phyloP scores from a whole-genome alignment of 2,113 vertebrate genomes.

The Elephantulus edwardii region DNA sequence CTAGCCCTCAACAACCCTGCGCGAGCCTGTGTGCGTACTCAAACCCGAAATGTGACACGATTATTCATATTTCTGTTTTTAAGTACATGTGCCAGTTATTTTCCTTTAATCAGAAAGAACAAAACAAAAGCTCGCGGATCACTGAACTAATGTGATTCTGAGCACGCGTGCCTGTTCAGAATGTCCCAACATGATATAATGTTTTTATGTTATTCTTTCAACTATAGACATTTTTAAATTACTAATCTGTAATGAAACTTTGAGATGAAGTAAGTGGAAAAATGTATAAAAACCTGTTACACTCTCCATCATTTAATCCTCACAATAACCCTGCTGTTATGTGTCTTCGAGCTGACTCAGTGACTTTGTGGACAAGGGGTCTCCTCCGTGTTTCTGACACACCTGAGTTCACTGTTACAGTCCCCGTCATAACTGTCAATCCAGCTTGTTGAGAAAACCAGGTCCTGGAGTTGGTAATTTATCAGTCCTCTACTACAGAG shows the following conservation, averaged over 20 bases:
- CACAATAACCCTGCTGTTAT: neutral
- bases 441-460: too few relatives aligned
- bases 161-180: neutral
- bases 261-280: neutral
- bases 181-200: neutral
- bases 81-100: neutral
- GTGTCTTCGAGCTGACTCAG: neutral
- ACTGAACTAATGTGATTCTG: constrained; percentile 16
- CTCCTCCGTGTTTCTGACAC: too few relatives aligned
- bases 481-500: neutral
- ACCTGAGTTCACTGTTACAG: too few relatives aligned
- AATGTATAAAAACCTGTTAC: neutral
- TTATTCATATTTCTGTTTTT: neutral
- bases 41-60: neutral
- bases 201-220: constrained; percentile 25
- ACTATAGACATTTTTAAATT: neutral
- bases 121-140: neutral
- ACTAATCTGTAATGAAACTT: neutral
- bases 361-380: neutral
- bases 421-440: too few relatives aligned
- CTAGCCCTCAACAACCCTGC: too few relatives aligned
- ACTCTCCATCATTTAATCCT: neutral
- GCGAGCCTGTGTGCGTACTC: neutral
- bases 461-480: neutral
- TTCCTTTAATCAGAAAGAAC: neutral